phyloP scores from a whole-genome alignment of 2,113 vertebrate genomes.

The Orcinus orca region DNA sequence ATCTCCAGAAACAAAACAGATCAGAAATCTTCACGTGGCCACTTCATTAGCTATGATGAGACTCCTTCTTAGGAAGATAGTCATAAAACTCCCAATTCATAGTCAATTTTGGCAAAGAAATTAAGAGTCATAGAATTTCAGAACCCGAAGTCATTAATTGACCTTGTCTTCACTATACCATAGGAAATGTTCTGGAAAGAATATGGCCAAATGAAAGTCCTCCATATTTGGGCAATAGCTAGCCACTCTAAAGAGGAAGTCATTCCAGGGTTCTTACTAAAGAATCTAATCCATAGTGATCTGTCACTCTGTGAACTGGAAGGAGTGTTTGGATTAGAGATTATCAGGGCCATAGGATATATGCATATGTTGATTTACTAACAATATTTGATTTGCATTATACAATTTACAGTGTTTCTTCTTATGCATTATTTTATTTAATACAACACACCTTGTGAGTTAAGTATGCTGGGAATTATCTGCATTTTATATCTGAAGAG shows the following conservation, averaged over 20 bases:
- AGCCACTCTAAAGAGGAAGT: neutral
- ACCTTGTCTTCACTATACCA: neutral
- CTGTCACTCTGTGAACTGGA: neutral
- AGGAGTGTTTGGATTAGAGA: neutral
- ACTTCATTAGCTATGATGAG: neutral
- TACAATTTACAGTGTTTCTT: constrained; percentile 29
- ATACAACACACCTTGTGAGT: constrained; percentile 19
- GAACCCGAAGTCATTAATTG: neutral
- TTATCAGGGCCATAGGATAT: neutral
- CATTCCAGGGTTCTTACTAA: neutral
- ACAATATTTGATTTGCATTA: neutral
- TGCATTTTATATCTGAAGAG: constrained; percentile 2
- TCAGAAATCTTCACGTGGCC: neutral
- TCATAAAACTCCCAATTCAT: neutral
- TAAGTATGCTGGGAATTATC: neutral
- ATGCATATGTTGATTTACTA: neutral
- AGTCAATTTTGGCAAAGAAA: constrained; percentile 28
- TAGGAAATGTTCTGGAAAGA: constrained; percentile 22
- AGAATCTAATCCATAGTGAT: neutral
- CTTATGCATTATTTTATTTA: neutral
- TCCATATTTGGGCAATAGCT: neutral
- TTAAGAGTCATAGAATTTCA: neutral
- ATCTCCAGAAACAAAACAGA: neutral
- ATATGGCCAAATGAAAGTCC: neutral
- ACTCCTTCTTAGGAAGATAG: neutral